These are phyloP conservation scores for Lagenorhynchus albirostris DNA, from an alignment of 2,113 vertebrate species.

Conservation along the genomic window DNA sequence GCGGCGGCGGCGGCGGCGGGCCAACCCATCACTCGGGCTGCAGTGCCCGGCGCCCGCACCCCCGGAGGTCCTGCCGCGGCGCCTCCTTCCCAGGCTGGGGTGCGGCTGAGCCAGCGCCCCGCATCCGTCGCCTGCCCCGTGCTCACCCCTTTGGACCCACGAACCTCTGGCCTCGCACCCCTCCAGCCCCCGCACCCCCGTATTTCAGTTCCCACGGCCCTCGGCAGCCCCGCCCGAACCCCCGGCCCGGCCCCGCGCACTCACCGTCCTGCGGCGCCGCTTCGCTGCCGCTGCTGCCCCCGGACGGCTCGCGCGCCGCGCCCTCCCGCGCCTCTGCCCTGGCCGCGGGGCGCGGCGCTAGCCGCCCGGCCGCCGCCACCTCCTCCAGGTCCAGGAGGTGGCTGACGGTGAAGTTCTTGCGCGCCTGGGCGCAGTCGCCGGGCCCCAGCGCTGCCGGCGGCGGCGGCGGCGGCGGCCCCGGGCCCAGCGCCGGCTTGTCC, in stretches of 20 bases:
- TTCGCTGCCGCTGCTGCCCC: constrained; percentile 88
- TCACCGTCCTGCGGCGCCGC: constrained; percentile 85
- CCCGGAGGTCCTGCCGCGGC: background rate
- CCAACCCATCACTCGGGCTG: background rate
- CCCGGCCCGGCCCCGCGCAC: constrained; percentile 37
- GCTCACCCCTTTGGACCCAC: background rate
- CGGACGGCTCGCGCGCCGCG: constrained; percentile 81
- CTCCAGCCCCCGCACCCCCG: background rate
- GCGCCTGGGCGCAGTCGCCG: constrained; percentile 81
- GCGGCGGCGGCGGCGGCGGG: background rate
- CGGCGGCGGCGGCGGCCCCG: constrained; percentile 67
- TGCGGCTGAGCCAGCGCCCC: background rate
- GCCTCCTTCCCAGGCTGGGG: background rate
- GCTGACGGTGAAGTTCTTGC: constrained; percentile 88
- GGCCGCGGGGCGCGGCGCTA: constrained; percentile 71
- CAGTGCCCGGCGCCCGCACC: background rate
- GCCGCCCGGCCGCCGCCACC: constrained; percentile 81
- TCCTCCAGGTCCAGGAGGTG: constrained; percentile 88
- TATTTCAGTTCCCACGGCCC: background rate
- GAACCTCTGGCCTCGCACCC: background rate
- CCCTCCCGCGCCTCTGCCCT: constrained; percentile 72
- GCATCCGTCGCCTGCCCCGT: background rate
- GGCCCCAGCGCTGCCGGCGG: constrained; percentile 77
- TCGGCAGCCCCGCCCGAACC: too few species aligned
- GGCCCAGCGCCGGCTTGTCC: constrained; percentile 80